Evolutionary conservation across 2,888 invertebrate genomes (phyloP).

Genomic region (Psylliodes chrysocephalus): DNA sequence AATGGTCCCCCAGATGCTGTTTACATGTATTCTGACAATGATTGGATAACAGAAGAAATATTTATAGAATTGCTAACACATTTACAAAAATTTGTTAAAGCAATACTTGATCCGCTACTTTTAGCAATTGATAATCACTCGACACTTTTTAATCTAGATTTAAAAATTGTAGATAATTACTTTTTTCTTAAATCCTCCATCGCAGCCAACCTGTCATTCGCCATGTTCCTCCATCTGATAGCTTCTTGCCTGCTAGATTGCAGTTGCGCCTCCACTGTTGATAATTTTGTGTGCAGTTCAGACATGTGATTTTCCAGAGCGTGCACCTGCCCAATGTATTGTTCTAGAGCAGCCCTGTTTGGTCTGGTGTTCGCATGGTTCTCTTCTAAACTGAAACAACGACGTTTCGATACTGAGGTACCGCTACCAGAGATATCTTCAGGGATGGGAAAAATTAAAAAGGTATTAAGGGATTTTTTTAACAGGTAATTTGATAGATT

Average conservation of each 20-base stretch:
- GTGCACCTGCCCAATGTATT: conserved; percentile 62
- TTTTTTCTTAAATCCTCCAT: conserved; percentile 67
- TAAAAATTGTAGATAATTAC: conserved; percentile 52
- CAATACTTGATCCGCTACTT: no score
- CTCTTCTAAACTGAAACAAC: conserved; percentile 47
- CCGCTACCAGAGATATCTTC: conserved; percentile 8
- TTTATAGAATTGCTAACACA: no score
- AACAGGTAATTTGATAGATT: no score
- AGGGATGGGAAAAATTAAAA: not conserved
- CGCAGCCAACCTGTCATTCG: conserved; percentile 73
- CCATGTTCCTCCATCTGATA: conserved; percentile 75
- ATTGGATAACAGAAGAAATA: no score
- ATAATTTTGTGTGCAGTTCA: conserved; percentile 65
- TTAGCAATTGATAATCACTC: no score
- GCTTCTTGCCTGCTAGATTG: conserved; percentile 67
- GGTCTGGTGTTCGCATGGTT: conserved; percentile 46
- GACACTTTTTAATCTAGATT: no score
- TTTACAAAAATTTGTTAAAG: no score
- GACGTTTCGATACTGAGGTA: not conserved
- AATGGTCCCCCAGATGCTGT: no score
- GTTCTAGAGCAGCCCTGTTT: conserved; percentile 58
- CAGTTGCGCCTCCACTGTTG: conserved; percentile 67
- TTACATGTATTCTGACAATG: no score
- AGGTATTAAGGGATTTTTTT: not conserved
- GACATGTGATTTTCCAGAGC: conserved; percentile 70